Percentiles rank a stretch among this genome's conserved stretches.
Conservation (phyloP, 2,113 vertebrate genomes). For the Upupa epops region DNA sequence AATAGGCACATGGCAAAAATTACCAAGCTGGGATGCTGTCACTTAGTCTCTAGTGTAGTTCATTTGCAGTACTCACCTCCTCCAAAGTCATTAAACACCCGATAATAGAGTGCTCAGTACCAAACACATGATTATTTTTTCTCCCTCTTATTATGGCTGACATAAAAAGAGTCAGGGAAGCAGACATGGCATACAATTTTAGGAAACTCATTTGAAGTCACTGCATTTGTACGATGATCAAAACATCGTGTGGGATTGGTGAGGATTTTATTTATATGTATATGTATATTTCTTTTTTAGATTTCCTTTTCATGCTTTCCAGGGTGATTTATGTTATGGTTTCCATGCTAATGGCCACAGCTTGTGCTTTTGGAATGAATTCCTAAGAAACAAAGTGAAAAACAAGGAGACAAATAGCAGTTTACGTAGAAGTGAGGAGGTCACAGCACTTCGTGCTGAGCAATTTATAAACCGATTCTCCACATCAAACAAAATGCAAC, state of each 20-base stretch:
- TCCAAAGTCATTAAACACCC: conserved; percentile 20
- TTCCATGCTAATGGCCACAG: background rate
- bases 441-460: background rate
- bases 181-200: background rate
- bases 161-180: conserved; percentile 31
- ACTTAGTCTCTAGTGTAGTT: background rate
- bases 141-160: background rate
- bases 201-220: conserved; percentile 11
- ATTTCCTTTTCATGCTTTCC: background rate
- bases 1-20: conserved; percentile 27
- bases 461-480: background rate
- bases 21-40: background rate
- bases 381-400: background rate
- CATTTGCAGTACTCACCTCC: background rate
- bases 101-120: conserved; percentile 34
- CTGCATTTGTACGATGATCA: background rate
- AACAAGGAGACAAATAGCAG: background rate
- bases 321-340: background rate
- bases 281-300: background rate
- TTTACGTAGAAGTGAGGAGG: background rate
- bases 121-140: background rate
- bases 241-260: background rate
- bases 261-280: background rate
- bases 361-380: background rate
- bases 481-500: background rate